Evolutionary conservation across 2,888 invertebrate genomes (phyloP).

Genomic region (Orthosia cruda): DNA sequence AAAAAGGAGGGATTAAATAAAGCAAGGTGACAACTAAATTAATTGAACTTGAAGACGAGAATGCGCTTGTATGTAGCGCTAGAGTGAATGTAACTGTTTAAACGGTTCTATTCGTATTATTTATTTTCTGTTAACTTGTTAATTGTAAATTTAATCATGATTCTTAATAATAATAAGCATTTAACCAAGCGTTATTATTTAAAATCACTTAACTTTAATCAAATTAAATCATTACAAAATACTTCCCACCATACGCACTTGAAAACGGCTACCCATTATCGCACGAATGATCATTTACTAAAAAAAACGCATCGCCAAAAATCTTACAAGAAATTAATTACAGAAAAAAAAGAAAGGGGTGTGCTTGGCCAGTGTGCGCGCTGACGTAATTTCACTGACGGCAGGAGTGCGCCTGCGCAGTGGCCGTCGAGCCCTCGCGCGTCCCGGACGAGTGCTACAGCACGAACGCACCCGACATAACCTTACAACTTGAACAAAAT

Average conservation of each 20-base stretch:
- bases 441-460: constrained; percentile 81
- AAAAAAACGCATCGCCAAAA: constrained; percentile 82
- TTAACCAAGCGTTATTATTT: not conserved
- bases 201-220: constrained; percentile 7
- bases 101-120: not conserved
- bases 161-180: not conserved
- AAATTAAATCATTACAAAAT: constrained; percentile 53
- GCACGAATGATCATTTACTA: constrained; percentile 58
- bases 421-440: constrained; percentile 85
- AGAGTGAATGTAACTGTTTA: constrained; percentile 8
- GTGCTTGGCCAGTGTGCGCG: constrained; percentile 82
- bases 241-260: constrained; percentile 32
- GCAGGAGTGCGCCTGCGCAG: constrained; percentile 83
- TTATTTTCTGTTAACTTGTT: not conserved
- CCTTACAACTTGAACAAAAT: constrained; percentile 60
- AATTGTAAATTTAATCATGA: not conserved
- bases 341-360: constrained; percentile 90
- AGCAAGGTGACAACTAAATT: constrained; percentile 48
- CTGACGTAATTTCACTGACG: constrained; percentile 87
- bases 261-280: constrained; percentile 60
- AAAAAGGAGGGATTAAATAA: constrained; percentile 34
- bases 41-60: constrained; percentile 50
- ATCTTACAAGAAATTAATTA: constrained; percentile 90
- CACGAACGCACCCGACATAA: constrained; percentile 62
- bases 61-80: constrained; percentile 24